Base-by-base conservation (phyloP, 2,888 invertebrate genomes). In the Luperina nickerlii region DNA sequence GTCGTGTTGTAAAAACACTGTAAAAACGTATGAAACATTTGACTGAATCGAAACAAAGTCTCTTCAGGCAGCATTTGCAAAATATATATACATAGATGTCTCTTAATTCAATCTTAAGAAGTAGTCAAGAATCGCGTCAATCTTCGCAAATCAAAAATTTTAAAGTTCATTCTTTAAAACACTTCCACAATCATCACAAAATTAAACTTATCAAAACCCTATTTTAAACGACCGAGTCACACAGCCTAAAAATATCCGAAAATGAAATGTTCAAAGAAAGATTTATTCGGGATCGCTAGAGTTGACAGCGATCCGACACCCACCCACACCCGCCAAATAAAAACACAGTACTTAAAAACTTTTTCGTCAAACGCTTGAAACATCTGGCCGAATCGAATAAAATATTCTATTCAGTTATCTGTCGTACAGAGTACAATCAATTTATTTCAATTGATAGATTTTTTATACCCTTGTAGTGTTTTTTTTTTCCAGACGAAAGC, bases 381-480 rank as follows among this genome's bases (percentile, higher is more conserved):
- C 82, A 86, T 76, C 82, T 88, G 88, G 72, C 45, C 48, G 69
- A 75, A 85, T 78, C 13, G 69, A 72, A 86, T 79, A 82, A 82
- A 76, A 88, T 76, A 72, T 82, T 77, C 20, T 63, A 63, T 84
- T 76, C 62, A 27, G 60, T 73, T 78, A 69, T 76, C 20, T n/a
- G 42, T 54, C 45, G 38, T 57, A 69, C 32, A 24, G 60, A 18
- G 66, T 42, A 54, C 78, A 81, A 85, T 75, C 76, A 78, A 88
- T 86, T 88, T 71, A 79, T 85, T 76, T 83, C 66, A 69, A 76
- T 79, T 79, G 76, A 88, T 85, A 76, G 72, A 6, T 66, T 85
- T 85, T 85, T 74, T 60, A 72, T 81, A 74, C 63, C 38, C 45
- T 66, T 81, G 74, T 71, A 72, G 67, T 71, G 38, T 85, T 76